Evolutionary conservation across 2,888 invertebrate species (phyloP), one percentile per base, ranked within the genome.

Genomic region (Diaperis boleti): DNA sequence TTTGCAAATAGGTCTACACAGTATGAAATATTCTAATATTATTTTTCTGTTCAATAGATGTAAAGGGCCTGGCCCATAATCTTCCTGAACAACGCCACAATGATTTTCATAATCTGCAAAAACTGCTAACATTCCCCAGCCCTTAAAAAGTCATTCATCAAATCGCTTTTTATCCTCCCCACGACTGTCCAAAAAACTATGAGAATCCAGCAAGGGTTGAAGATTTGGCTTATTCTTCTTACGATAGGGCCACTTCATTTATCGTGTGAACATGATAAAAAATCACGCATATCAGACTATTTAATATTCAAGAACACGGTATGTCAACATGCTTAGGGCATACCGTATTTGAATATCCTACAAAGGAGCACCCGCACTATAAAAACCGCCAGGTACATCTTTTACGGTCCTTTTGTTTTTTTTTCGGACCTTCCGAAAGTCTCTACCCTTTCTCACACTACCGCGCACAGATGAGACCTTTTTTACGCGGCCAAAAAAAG

Each of bases 251-350:
- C 68, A 68, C 72, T 72, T 72, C 74, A 74, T 76, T 76, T 76
- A 76, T 73, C 79, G 79, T 80, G 79, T 79, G 80, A 80, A 79
- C 78, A 68, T 29, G 63, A 72, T 72, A 78, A 80, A 79, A 78
- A 79, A 78, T 72, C 71, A 69, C 68, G 73, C 74, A 74, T 73
- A 29, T 49, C 74, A 72, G 72, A 56, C 78, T 78, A 70, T 73
- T 81, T 81, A 80, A 81, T 81, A 81, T 81, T 80, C 81, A 76
- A 79, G 78, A 76, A 80, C 81, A 81, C 79, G 81, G 74, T 77
- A 78, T 79, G 80, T 81, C 80, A 81, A 81, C 80, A 79, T 75
- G 71, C 72, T 68, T 69, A 68, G 67, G 69, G 71, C 69, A 70
- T 67, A 63, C 35, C 35, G 56, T 68, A 74, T 75, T 73, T 74